Evolutionary conservation across 2,113 vertebrate genomes (phyloP), one percentile per base, ranked within the genome.

Genomic region (Phrynosoma platyrhinos): DNA sequence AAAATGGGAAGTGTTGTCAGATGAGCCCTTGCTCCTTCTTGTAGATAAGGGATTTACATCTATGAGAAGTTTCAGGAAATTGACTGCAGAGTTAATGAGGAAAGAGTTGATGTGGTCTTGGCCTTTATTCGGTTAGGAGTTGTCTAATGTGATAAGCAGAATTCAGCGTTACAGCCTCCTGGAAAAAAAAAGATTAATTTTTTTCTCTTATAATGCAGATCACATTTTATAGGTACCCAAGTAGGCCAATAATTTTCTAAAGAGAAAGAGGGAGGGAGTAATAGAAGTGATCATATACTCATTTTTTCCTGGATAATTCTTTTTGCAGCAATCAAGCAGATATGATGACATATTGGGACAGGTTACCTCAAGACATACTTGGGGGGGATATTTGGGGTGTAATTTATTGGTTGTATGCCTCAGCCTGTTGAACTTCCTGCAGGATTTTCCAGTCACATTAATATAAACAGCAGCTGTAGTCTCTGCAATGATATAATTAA

Each of bases 21-120:
- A 90, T 91, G 18, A 91, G 16, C 42, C 18, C 52, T 42, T 83
- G 87, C 87, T 25, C 20, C 82, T 89, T 93, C 36, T 85, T 93
- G 1, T 1, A 91, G 47, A 88, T 40, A 87, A 91, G 36, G 25
- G 3, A 93, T 85, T 90, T 89, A 76, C 32, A 74, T 21, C 40
- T 85, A 5, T 58, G 40, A 88, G 79, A 92, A 82, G 10, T 84
- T 87, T 81, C 58, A 10, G 66, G 69, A 71, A 92, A 92, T 42
- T 86, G 10, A 86, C 20, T 81, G 23, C 23, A 80, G 25, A 90
- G 79, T 81, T 89, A 90, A 87, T 25, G 40, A 0, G 12, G 72
- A 82, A 87, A 71, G 0, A 2, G 0, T 72, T 78, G 83, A 1
- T 53, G 25, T 58, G 23, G 8, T 85, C 14, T 32, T 81, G 25